Percentiles rank a stretch among this genome's conserved stretches.
Conservation (phyloP, 2,888 invertebrate species). For the Noctua comes region DNA sequence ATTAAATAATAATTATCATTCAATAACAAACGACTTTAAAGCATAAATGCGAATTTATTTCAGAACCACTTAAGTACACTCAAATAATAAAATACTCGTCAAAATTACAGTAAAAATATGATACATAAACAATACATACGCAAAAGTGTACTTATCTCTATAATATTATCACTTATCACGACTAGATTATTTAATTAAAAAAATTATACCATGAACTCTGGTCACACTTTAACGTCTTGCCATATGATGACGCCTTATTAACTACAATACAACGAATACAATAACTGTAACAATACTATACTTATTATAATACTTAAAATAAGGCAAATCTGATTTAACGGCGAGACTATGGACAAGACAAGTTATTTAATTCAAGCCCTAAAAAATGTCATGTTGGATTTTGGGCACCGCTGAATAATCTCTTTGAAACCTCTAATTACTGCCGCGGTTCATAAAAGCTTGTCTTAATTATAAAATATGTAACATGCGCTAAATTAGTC, state of each 20-base stretch:
- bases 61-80: conserved; percentile 60
- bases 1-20: conserved; percentile 21
- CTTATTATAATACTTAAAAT: conserved; percentile 37
- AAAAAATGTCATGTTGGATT: not conserved
- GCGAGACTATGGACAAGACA: conserved; percentile 16
- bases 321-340: conserved; percentile 48
- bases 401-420: not conserved
- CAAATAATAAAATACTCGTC: conserved; percentile 63
- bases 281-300: conserved; percentile 40
- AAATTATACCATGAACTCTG: conserved; percentile 40
- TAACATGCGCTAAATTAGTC: not conserved
- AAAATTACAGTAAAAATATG: conserved; percentile 65
- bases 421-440: not conserved
- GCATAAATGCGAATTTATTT: conserved; percentile 65
- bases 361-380: conserved; percentile 1
- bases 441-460: not conserved
- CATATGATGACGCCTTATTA: conserved; percentile 27
- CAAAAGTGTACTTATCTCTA: conserved; percentile 55
- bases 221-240: conserved; percentile 41
- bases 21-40: conserved; percentile 50
- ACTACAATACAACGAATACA: conserved; percentile 39
- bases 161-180: conserved; percentile 69
- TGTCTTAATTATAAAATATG: not conserved
- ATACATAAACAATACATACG: conserved; percentile 55
- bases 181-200: conserved; percentile 67